Evolutionary conservation across 2,113 vertebrate species (phyloP), one percentile per base, ranked within the genome.

Genomic region (Thinocorus orbignyianus): DNA sequence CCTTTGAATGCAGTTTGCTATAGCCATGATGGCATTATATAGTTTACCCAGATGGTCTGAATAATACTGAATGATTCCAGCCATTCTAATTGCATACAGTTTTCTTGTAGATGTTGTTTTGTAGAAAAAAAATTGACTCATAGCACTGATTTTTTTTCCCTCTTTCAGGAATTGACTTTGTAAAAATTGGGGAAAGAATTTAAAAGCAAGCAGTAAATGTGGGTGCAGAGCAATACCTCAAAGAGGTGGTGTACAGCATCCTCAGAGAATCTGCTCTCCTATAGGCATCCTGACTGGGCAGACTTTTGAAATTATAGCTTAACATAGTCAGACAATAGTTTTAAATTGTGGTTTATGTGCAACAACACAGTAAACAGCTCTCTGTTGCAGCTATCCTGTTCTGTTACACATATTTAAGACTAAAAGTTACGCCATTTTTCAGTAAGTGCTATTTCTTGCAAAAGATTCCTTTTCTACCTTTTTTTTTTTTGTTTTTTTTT

Each of bases 1-100:
- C 12, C 83, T 85, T 66, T 82, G 37, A 73, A 77, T 54, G 58
- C 16, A 77, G 19, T 73, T 71, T 83, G 14, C 51, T 69, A 30
- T 33, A 72, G 23, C 42, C 7, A 17, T 28, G 39, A n/a, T 60
- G 42, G 46, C 23, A 73, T 65, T 51, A 39, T 79, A 41, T 17
- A 62, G 20, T 74, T 84, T 81, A 94, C 15, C n/a, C 82, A 94
- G 91, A 86, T 78, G 80, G 68, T 85, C 72, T 92, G 42, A 91
- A 82, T 88, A 88, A 83, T 42, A 82, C 37, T 49, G 66, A 86
- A 68, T 80, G 9, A 86, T 86, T 91, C 62, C 74, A 77, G 23
- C 31, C 78, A 87, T 18, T 80, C n/a, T 70, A 88, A 92, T 61
- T 91, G 51, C n/a, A 83, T 33, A 46, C 6, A 37, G 30, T 86